Percentiles rank a stretch among this genome's conserved stretches.
These are phyloP conservation scores for Eudyptes chrysolophus DNA, from an alignment of 2,113 vertebrate genomes.

Conservation along the genomic window DNA sequence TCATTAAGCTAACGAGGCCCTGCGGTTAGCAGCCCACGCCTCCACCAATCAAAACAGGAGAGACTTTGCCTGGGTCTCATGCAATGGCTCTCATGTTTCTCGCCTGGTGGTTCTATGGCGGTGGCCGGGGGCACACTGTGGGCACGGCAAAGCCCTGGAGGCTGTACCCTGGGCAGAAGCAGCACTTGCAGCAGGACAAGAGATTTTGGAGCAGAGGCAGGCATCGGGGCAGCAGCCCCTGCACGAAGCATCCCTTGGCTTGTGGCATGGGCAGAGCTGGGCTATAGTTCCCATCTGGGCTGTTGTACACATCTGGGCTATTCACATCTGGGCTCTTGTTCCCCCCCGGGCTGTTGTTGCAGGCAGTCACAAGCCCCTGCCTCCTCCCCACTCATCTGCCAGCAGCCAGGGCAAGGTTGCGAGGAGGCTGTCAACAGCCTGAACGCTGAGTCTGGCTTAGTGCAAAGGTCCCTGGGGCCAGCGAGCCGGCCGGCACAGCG, in stretches of 20 bases:
- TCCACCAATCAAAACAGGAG: accelerated
- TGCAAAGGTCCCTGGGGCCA: not conserved
- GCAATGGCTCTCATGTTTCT: not conserved
- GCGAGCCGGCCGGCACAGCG: accelerated
- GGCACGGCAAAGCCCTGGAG: not conserved
- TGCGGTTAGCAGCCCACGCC: not conserved
- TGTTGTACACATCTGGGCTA: not conserved
- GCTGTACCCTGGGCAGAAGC: not conserved
- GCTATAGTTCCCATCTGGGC: not conserved
- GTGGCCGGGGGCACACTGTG: not conserved
- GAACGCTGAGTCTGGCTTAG: not conserved
- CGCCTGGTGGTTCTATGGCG: accelerated
- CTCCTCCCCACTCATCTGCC: not conserved
- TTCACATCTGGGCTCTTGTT: not conserved
- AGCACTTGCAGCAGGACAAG: not conserved
- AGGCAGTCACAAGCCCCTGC: not conserved
- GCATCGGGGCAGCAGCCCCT: accelerated
- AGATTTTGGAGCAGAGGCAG: not conserved
- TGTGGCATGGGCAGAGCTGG: not conserved
- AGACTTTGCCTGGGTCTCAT: not conserved
- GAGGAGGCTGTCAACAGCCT: not conserved
- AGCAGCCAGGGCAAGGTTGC: not conserved
- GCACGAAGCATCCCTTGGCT: not conserved
- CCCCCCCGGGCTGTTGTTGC: not conserved
- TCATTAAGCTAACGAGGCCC: not conserved